Evolutionary conservation across 2,797 vertebrate genomes (phyloP).

Genomic region (Knipowitschia caucasica): DNA sequence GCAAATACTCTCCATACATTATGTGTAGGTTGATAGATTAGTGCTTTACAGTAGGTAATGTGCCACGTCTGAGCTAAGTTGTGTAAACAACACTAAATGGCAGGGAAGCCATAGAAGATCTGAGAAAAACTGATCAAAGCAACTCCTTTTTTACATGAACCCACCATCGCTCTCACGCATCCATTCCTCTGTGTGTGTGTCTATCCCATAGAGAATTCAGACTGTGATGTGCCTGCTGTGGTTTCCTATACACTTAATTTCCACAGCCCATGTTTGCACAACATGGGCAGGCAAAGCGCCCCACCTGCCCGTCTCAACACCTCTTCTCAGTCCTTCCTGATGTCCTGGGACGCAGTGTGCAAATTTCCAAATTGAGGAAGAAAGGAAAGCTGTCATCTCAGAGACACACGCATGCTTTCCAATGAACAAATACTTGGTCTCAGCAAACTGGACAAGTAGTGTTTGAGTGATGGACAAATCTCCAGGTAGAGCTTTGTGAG

Average conservation of each 20-base stretch:
- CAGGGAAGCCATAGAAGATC: constrained; percentile 64
- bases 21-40: constrained; percentile 19
- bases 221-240: constrained; percentile 54
- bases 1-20: constrained; percentile 14
- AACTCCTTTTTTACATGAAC: constrained; percentile 55
- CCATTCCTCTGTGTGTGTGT: constrained; percentile 14
- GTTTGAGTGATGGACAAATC: constrained; percentile 49
- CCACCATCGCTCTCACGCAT: constrained; percentile 46
- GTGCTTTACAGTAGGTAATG: constrained; percentile 42
- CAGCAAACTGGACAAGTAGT: constrained; percentile 24
- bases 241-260: constrained; percentile 48
- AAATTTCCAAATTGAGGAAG: constrained; percentile 10
- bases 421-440: constrained; percentile 32
- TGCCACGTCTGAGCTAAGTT: constrained; percentile 48
- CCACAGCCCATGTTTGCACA: constrained; percentile 60
- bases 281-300: constrained; percentile 40
- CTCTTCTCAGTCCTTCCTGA: constrained; percentile 10
- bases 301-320: constrained; percentile 44
- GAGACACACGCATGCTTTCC: constrained; percentile 13
- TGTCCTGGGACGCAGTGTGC: constrained; percentile 13
- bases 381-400: constrained; percentile 19
- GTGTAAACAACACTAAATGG: constrained; percentile 68
- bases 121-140: constrained; percentile 72
- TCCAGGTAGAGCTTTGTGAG: constrained; percentile 43
- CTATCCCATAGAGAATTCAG: constrained; percentile 53